Evolutionary conservation across 2,888 invertebrate species (phyloP), one percentile per base, ranked within the genome.

Genomic region (Drosophila peninsularis): DNA sequence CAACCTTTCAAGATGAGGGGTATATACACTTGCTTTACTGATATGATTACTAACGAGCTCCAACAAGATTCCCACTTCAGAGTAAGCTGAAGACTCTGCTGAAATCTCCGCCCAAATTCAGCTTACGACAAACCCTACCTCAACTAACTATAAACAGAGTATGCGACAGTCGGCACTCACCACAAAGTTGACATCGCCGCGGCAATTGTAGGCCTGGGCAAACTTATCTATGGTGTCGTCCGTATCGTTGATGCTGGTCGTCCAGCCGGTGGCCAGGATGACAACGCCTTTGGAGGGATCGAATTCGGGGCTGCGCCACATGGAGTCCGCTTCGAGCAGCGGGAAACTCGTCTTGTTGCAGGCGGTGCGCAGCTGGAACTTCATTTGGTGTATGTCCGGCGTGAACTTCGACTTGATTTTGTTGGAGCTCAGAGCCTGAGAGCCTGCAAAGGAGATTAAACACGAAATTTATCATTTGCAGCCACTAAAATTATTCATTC

Each of bases 201-300:
- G 90, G 52, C 91, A 91, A 24, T 76, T 84, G 61, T 91, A 92
- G 30, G 92, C 92, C 60, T 90, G 75, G 11, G 88, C 87, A 17
- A 92, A 62, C 0, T 64, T 75, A 19, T 89, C 82, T 45, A 92
- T 90, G 17, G 82, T 67, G 3, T 89, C 85, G 5, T 89, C 85
- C 5, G 88, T 78, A 3, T 89, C 90, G 68, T 90, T 90, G 7
- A 92, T 79, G 13, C 84, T 90, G 5, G 92, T 92, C 3, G 86
- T 89, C 92, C 92, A 92, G 6, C 92, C 92, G 4, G 92, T 92
- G 21, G 91, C 90, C 56, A 92, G 69, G 17, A 92, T 88, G 9
- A 92, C 90, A 3, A 91, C 90, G 57, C 87, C 85, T 63, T 91
- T 92, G 0, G 39, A 74, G 3, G 63, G 45, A 83, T 92, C 88